These are phyloP conservation scores for Polypterus bichir DNA, from an alignment of 2,113 vertebrate genomes.

Conservation along the genomic window DNA sequence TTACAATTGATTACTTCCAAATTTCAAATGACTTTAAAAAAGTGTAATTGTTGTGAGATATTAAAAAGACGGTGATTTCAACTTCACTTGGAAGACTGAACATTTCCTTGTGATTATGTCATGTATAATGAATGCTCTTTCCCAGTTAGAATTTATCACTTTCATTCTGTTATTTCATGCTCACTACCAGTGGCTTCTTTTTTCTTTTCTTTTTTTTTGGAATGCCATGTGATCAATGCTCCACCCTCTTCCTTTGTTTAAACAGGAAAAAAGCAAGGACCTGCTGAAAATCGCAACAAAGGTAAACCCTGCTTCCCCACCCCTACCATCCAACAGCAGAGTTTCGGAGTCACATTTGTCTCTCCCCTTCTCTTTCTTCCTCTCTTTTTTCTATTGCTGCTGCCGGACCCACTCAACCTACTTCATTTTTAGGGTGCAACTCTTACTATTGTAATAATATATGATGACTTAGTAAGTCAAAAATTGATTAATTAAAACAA, in stretches of 20 bases:
- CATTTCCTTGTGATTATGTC: conserved; percentile 34
- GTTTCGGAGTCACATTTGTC: conserved; percentile 41
- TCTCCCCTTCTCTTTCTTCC: conserved; percentile 33
- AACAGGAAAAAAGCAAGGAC: conserved; percentile 99
- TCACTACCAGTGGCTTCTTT: conserved; percentile 43
- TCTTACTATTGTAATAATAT: conserved; percentile 28
- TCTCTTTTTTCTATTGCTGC: conserved; percentile 29
- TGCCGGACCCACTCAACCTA: conserved; percentile 55
- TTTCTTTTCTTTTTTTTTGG: conserved; percentile 45
- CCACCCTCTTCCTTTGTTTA: conserved; percentile 80
- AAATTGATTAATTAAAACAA: no score
- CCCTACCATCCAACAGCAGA: conserved; percentile 60
- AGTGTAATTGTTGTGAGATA: no score
- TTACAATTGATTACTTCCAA: no score
- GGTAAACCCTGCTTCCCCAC: conserved; percentile 74
- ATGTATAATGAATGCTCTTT: conserved; percentile 18
- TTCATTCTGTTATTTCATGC: conserved; percentile 37
- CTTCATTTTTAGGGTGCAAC: conserved; percentile 79
- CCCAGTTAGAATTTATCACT: background rate
- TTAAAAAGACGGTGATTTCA: no score
- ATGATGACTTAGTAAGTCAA: no score
- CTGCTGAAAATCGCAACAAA: conserved; percentile 99
- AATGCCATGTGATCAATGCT: conserved; percentile 67
- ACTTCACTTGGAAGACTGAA: no score
- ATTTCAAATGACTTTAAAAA: no score